Base-by-base conservation (phyloP, 2,888 invertebrate species). In the Andrena bicolor region DNA sequence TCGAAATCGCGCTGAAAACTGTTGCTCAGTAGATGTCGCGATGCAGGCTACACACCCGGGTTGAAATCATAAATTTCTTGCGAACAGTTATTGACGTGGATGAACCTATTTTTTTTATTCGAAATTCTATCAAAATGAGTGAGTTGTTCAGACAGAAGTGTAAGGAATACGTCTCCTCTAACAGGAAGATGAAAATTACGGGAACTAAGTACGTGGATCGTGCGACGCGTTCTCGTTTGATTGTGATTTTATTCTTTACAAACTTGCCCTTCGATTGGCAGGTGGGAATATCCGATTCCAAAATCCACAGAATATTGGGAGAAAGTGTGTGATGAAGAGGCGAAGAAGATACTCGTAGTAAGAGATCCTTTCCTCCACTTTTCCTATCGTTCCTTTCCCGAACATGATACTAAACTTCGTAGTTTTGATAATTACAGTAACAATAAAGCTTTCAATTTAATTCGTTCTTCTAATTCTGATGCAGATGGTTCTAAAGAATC, bases 231-330 rank as follows among this genome's bases (percentile, higher is more conserved):
- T 10, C 2, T n/a, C 1, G 6, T 1, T 0, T 30, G 2, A 26
- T 8, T 7, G 0, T n/a, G 5, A 66, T 26, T 32, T 5, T 0
- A 16, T 7, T 10, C 28, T 6, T 10, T 1, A 41, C 35, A 53
- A 2, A 51, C n/a, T 60, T 16, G 16, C 20, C 3, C 4, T n/a
- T 26, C 2, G 30, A 49, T 26, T 56, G 30, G 7, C 51, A 92
- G 93, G 87, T 92, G 89, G 89, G 92, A 92, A 68, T 76, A 80
- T 79, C 89, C 90, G 30, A 71, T 90, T 41, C 81, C 83, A 58
- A 83, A 81, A 20, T 89, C 90, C 1, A 90, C 79, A 35, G 75
- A 84, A 4, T 92, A 92, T 32, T 93, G 93, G 93, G 58, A 86
- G 8, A 83, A 89, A 51, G 81, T 92, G 23, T 90, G 89, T 78